phyloP scores from a whole-genome alignment of 2,888 invertebrate species.

The Tethea ocularis region DNA sequence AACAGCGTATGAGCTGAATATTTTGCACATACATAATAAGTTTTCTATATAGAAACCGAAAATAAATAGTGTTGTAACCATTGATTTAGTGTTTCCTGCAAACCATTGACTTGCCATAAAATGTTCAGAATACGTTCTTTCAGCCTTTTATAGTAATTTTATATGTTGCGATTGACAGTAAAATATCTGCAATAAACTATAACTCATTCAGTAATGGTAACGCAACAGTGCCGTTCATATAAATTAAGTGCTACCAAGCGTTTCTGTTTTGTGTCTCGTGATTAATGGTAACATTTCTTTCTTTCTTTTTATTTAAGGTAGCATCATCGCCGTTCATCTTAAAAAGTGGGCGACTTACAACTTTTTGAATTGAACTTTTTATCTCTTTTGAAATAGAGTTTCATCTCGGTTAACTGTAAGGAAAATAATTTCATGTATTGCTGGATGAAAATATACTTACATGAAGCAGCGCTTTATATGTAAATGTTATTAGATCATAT shows the following conservation, averaged over 20 bases:
- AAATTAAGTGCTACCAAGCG: constrained; percentile 33
- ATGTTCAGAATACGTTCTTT: constrained; percentile 28
- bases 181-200: constrained; percentile 44
- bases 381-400: neutral
- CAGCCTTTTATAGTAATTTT: constrained; percentile 37
- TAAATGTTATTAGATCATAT: neutral
- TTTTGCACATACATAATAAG: neutral
- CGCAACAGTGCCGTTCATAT: constrained; percentile 36
- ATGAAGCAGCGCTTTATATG: neutral
- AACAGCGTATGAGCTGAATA: neutral
- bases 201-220: constrained; percentile 43
- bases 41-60: neutral
- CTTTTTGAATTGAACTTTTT: neutral
- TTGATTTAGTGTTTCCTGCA: constrained; percentile 10
- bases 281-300: constrained; percentile 28
- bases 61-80: constrained; percentile 1
- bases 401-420: neutral
- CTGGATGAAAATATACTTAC: neutral
- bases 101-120: constrained; percentile 14
- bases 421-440: neutral
- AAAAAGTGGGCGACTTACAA: neutral
- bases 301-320: constrained; percentile 6
- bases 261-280: constrained; percentile 32
- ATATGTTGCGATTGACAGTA: constrained; percentile 46
- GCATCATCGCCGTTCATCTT: constrained; percentile 8